These are phyloP conservation scores for Cerastoderma edule DNA, from an alignment of 2,888 invertebrate genomes.

Conservation along the genomic window DNA sequence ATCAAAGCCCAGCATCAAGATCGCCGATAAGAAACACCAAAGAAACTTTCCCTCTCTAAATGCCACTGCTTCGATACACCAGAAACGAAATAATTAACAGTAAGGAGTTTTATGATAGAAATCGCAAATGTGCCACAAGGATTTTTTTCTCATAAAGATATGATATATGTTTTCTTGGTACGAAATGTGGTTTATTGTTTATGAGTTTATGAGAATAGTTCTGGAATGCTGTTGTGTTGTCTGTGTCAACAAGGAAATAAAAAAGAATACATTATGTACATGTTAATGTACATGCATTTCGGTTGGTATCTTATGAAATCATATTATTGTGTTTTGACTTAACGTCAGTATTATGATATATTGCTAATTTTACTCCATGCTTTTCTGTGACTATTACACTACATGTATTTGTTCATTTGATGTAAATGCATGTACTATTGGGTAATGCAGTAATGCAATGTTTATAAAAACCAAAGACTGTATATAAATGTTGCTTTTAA, in stretches of 20 bases:
- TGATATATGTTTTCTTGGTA: neutral
- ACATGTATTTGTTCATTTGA: no score
- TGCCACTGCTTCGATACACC: neutral
- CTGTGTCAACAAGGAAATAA: neutral
- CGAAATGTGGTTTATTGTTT: conserved; percentile 14
- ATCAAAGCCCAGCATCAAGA: conserved; percentile 21
- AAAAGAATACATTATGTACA: neutral
- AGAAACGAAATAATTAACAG: neutral
- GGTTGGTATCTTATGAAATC: neutral
- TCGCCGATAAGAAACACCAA: conserved; percentile 26
- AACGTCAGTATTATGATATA: neutral
- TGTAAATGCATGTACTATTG: no score
- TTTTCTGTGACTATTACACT: no score
- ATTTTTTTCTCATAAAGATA: conserved; percentile 7
- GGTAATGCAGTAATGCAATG: no score
- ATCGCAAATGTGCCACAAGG: conserved; percentile 3
- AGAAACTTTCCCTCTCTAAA: conserved; percentile 20
- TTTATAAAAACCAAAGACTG: no score
- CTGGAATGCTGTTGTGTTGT: neutral
- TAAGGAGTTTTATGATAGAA: conserved; percentile 13
- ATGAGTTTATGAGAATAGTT: conserved; percentile 11
- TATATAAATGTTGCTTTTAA: no score
- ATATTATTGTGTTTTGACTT: neutral
- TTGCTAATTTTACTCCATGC: no score
- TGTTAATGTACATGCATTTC: neutral